Evolutionary conservation across 2,888 invertebrate species (phyloP).

Genomic region (Microdon myrmicae): DNA sequence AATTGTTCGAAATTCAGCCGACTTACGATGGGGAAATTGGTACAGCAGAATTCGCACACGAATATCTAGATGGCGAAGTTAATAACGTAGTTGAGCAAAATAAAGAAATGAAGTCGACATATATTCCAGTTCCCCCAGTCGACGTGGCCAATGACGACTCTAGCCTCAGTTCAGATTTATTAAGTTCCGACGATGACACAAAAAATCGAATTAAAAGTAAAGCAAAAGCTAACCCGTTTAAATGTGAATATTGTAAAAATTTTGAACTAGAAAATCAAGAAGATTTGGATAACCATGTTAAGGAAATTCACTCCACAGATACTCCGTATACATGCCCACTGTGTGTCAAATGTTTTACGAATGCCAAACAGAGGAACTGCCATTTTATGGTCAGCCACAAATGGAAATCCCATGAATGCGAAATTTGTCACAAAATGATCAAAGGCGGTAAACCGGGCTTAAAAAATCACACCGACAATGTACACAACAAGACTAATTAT

Average conservation of each 20-base stretch:
- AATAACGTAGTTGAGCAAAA: not conserved
- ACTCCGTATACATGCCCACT: slow-evolving; percentile 38
- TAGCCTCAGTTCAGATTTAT: slow-evolving; percentile 33
- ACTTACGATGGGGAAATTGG: not conserved
- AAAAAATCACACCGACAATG: slow-evolving; percentile 43
- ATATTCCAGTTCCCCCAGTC: slow-evolving; percentile 24
- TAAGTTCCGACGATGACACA: slow-evolving; percentile 37
- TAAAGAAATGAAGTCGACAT: not conserved
- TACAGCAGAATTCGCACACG: not conserved
- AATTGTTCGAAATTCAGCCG: slow-evolving; percentile 29
- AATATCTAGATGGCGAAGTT: not conserved
- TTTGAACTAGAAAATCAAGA: slow-evolving; percentile 32
- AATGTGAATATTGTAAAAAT: slow-evolving; percentile 43
- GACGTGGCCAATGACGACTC: slow-evolving; percentile 35
- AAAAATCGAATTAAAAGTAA: slow-evolving; percentile 13
- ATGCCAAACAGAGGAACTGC: slow-evolving; percentile 44
- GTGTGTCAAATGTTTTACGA: slow-evolving; percentile 35
- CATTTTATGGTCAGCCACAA: slow-evolving; percentile 48
- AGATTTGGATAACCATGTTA: slow-evolving; percentile 33
- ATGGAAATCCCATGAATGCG: slow-evolving; percentile 45
- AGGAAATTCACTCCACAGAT: slow-evolving; percentile 37
- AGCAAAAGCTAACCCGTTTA: slow-evolving; percentile 20
- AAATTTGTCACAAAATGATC: slow-evolving; percentile 44
- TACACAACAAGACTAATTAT: slow-evolving; percentile 38
- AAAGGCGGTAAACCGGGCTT: slow-evolving; percentile 40